A percentile compares a stretch with the other conserved stretches of the same genome.
phyloP scores from a whole-genome alignment of 2,888 invertebrate species.

The Dynastes maya region DNA sequence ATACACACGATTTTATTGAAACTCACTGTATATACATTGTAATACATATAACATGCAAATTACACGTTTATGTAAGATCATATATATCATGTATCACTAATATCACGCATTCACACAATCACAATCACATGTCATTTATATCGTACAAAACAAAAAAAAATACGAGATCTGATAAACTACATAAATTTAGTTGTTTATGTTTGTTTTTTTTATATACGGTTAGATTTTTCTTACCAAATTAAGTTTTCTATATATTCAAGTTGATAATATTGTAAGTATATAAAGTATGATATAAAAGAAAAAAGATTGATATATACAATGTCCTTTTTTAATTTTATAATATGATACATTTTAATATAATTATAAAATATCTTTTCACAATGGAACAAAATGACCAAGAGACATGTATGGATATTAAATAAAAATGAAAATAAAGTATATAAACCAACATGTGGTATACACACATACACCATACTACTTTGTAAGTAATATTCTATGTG shows the following conservation, averaged over 20 bases:
- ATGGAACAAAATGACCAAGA: constrained; percentile 43
- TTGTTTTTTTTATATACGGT: background rate
- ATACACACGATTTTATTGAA: constrained; percentile 23
- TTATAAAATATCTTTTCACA: constrained; percentile 54
- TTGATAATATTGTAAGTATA: constrained; percentile 52
- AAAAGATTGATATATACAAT: constrained; percentile 52
- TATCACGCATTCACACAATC: constrained; percentile 9
- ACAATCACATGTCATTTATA: constrained; percentile 21
- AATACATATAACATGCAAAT: constrained; percentile 11
- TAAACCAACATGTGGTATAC: constrained; percentile 57
- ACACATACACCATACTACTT: constrained; percentile 57
- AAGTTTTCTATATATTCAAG: constrained; percentile 31
- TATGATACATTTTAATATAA: constrained; percentile 34
- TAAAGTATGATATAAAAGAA: constrained; percentile 38
- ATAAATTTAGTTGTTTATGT: background rate
- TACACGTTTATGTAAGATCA: constrained; percentile 15
- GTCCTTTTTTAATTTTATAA: constrained; percentile 59
- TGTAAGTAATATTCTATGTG: constrained; percentile 61
- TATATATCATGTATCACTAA: constrained; percentile 7
- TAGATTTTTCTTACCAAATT: background rate
- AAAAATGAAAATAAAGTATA: constrained; percentile 33
- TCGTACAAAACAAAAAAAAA: constrained; percentile 25
- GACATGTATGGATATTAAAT: constrained; percentile 30
- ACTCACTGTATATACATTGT: constrained; percentile 35
- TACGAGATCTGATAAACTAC: background rate